Evolutionary conservation across 2,113 vertebrate genomes (phyloP), one percentile per base, ranked within the genome.

Genomic region (Hylia prasina): DNA sequence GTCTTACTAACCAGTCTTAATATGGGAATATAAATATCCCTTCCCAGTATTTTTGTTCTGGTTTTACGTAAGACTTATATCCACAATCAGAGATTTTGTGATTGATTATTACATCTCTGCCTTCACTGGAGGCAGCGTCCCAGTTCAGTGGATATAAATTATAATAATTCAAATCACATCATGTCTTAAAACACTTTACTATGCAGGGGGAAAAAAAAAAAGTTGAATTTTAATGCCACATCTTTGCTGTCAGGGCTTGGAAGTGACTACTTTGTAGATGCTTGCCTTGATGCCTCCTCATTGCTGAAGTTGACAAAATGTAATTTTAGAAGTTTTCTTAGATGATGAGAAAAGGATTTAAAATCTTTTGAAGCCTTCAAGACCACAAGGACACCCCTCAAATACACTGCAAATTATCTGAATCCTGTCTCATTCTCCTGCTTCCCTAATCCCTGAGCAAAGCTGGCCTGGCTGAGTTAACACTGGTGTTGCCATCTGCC

Each of bases 101-200:
- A 48, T 79, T 6, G 1, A 2, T 79, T 39, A 48, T 71, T 58
- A 31, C 22, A 19, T 42, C 28, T 51, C 63, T 56, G 21, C 47
- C 18, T 72, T 68, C 39, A 40, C 3, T 37, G 25, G 78, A 61
- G 18, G 45, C 22, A 37, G 42, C 10, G 31, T 39, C 65, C 47
- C 15, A 10, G 11, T 44, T 69, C 39, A 16, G 18, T 28, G 53
- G 66, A 40, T 66, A 28, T 31, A 90, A 90, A 68, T 53, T 28
- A 31, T 20, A 61, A 2, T 28, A 0, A 1, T 33, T 88, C 56
- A 16, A 37, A 24, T 35, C 40, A 44, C 28, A 28, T 18, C 3
- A 3, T 27, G 28, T 33, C 37, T 40, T n/a, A 33, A 70, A 72
- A 66, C 54, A 18, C 5, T 47, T 8, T 4, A 27, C 22, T 68